Conservation (phyloP, 2,113 vertebrate genomes). For the Ammodytes marinus region DNA sequence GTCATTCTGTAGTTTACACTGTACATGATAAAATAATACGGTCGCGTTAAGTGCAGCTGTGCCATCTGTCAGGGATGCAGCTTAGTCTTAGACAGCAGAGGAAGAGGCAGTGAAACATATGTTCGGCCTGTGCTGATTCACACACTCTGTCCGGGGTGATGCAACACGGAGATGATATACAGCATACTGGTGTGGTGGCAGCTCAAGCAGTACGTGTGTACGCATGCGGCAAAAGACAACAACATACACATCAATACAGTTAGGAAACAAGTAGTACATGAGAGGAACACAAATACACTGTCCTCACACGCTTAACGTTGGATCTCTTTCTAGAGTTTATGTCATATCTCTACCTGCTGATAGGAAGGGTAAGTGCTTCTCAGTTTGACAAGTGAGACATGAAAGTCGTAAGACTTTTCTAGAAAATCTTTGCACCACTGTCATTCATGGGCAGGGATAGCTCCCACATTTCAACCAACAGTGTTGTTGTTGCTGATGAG, state of each 20-base stretch:
- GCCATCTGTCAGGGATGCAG: constrained; percentile 55
- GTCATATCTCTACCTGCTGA: background rate
- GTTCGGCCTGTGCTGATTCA: constrained; percentile 40
- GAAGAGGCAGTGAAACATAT: constrained; percentile 41
- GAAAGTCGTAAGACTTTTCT: background rate
- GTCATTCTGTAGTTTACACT: constrained; percentile 21
- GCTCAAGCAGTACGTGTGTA: constrained; percentile 7
- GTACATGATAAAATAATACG: constrained; percentile 42
- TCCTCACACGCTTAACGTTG: background rate
- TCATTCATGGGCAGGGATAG: background rate
- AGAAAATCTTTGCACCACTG: constrained; percentile 5
- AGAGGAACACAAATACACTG: background rate
- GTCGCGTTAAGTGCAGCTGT: constrained; percentile 48
- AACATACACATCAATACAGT: background rate
- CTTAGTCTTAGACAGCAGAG: constrained; percentile 45
- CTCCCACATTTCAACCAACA: constrained; percentile 7
- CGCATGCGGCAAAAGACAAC: background rate
- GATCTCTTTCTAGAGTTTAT: background rate
- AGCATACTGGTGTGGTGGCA: constrained; percentile 7
- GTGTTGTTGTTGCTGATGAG: background rate
- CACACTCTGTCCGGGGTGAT: constrained; percentile 17
- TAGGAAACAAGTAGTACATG: background rate
- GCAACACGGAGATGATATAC: constrained; percentile 31
- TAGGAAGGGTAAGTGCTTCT: constrained; percentile 17
- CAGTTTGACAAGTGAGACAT: background rate